Evolutionary conservation across 2,113 vertebrate species (phyloP).

Genomic region (Girardinichthys multiradiatus): DNA sequence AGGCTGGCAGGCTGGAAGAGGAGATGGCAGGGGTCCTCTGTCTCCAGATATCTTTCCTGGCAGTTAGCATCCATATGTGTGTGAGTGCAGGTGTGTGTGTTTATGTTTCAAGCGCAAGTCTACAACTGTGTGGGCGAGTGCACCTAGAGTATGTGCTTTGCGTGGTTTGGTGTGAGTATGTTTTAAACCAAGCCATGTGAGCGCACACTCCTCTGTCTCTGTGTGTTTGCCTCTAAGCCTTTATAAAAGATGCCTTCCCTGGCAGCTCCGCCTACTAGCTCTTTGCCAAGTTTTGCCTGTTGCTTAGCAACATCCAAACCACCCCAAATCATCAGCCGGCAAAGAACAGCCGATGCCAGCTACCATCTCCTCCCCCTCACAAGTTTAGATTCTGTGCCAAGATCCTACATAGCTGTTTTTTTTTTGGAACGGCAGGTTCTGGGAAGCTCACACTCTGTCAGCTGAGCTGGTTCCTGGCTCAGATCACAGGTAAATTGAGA

Average conservation of each 20-base stretch:
- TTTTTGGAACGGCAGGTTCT: conserved; percentile 47
- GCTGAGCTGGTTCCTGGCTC: conserved; percentile 49
- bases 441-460: conserved; percentile 50
- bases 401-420: conserved; percentile 59
- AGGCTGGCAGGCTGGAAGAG: conserved; percentile 71
- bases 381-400: conserved; percentile 55
- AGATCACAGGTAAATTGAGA: conserved; percentile 59
- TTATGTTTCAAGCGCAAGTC: conserved; percentile 28
- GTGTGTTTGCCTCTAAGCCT: conserved; percentile 62
- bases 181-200: conserved; percentile 10
- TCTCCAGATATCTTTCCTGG: conserved; percentile 73
- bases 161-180: conserved; percentile 20
- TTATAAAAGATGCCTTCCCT: conserved; percentile 80
- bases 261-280: conserved; percentile 74
- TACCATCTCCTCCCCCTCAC: conserved; percentile 40
- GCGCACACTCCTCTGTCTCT: conserved; percentile 31
- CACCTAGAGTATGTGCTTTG: conserved; percentile 46
- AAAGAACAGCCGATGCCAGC: conserved; percentile 69
- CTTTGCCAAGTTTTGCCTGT: conserved; percentile 81
- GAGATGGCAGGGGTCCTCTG: conserved; percentile 73
- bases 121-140: conserved; percentile 52
- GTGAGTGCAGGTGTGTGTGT: conserved; percentile 18
- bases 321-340: conserved; percentile 77
- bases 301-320: conserved; percentile 83
- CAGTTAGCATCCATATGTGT: conserved; percentile 41